Evolutionary conservation across 2,113 vertebrate species (phyloP).

Genomic region (Ceyx cyanopectus): DNA sequence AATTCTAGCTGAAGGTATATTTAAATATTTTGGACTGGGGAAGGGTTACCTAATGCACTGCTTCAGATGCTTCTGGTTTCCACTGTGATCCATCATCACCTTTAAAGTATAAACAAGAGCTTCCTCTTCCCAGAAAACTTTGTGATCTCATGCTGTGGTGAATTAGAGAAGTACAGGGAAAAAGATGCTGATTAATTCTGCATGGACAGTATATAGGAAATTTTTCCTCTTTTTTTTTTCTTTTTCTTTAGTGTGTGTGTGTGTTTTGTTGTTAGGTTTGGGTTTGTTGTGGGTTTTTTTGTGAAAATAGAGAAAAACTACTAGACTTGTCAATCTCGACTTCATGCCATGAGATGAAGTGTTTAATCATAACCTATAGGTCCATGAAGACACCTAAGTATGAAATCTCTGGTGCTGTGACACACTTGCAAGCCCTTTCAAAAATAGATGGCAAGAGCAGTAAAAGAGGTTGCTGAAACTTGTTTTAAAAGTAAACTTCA

Average conservation of each 20-base stretch:
- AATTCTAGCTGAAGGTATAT: neutral
- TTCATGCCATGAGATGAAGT: neutral
- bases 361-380: neutral
- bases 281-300: accelerated
- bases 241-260: too few species aligned
- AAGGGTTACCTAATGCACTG: neutral
- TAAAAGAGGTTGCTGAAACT: constrained; percentile 1
- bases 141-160: neutral
- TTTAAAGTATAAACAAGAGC: neutral
- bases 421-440: neutral
- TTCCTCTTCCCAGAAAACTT: neutral
- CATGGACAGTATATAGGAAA: neutral
- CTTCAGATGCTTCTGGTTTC: neutral
- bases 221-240: too few species aligned
- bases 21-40: neutral
- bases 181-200: neutral
- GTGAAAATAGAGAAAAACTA: neutral
- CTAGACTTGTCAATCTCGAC: neutral
- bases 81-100: neutral
- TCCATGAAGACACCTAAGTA: neutral
- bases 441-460: neutral
- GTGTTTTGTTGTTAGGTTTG: too few species aligned
- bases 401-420: neutral
- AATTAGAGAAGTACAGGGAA: neutral
- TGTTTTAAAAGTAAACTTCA: constrained; percentile 22